These are phyloP conservation scores for Ceryle rudis DNA, from an alignment of 2,797 vertebrate species.

Conservation along the genomic window DNA sequence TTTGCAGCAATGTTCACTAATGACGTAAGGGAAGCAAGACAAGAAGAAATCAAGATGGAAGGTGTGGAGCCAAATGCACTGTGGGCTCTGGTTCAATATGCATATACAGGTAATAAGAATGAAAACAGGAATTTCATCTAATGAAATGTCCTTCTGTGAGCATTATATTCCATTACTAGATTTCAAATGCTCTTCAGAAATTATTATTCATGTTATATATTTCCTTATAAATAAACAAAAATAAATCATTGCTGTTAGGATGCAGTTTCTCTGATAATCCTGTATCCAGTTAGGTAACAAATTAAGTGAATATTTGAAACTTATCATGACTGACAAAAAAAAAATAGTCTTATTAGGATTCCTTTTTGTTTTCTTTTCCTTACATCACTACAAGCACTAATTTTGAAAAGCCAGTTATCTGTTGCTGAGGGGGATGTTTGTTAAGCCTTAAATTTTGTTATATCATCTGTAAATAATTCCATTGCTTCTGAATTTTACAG, in stretches of 20 bases:
- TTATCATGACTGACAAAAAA: not conserved
- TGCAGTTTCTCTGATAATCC: not conserved
- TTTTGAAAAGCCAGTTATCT: not conserved
- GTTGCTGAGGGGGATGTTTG: not conserved
- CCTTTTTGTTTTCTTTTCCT: not conserved
- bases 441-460: not conserved
- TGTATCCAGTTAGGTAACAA: not conserved
- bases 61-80: slow-evolving; percentile 94
- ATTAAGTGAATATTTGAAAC: not conserved
- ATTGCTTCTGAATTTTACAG: not conserved
- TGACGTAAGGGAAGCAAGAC: slow-evolving; percentile 95
- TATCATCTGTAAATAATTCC: not conserved
- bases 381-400: not conserved
- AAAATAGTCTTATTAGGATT: not conserved
- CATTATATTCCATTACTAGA: not conserved
- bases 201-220: not conserved
- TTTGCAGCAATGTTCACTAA: slow-evolving; percentile 99
- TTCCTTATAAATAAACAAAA: not conserved
- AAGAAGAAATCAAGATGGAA: slow-evolving; percentile 98
- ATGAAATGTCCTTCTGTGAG: not conserved
- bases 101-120: slow-evolving; percentile 90
- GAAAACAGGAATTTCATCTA: not conserved
- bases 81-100: slow-evolving; percentile 96
- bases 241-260: not conserved
- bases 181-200: not conserved